These are phyloP conservation scores for Crocallis elinguaria DNA, from an alignment of 2,888 invertebrate species.

Conservation along the genomic window DNA sequence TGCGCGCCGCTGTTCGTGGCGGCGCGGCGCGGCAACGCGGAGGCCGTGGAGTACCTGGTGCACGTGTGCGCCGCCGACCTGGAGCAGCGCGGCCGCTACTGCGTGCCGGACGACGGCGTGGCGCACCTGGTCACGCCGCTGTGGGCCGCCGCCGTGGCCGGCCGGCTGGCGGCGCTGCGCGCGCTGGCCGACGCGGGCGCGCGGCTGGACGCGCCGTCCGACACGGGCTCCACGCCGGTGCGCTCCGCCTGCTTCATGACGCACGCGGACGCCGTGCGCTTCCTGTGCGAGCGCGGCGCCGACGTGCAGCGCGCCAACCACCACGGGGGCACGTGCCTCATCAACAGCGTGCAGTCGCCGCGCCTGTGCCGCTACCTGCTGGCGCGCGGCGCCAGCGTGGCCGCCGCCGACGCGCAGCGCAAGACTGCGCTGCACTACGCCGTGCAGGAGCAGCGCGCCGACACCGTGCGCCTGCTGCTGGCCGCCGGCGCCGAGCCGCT, in stretches of 20 bases:
- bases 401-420: constrained; percentile 94
- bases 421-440: constrained; percentile 97
- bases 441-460: constrained; percentile 90
- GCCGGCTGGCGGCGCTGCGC: constrained; percentile 90
- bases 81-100: constrained; percentile 93
- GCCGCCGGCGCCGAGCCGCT: constrained; percentile 92
- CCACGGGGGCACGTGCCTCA: constrained; percentile 96
- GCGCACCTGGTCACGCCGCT: constrained; percentile 94
- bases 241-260: constrained; percentile 97
- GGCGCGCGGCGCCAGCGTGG: constrained; percentile 90
- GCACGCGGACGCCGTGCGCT: constrained; percentile 90
- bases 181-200: constrained; percentile 92
- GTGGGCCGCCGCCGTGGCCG: constrained; percentile 96
- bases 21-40: constrained; percentile 92
- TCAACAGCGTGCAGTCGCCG: constrained; percentile 95
- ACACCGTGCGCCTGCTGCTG: constrained; percentile 92
- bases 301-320: constrained; percentile 93
- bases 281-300: constrained; percentile 91
- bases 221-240: constrained; percentile 95
- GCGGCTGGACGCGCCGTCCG: constrained; percentile 93
- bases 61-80: constrained; percentile 92
- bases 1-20: constrained; percentile 93
- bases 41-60: constrained; percentile 94
- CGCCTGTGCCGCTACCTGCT: constrained; percentile 92
- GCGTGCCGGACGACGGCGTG: constrained; percentile 90